These are phyloP conservation scores for Cataglyphis livida DNA, from an alignment of 2,888 invertebrate species.

Conservation along the genomic window DNA sequence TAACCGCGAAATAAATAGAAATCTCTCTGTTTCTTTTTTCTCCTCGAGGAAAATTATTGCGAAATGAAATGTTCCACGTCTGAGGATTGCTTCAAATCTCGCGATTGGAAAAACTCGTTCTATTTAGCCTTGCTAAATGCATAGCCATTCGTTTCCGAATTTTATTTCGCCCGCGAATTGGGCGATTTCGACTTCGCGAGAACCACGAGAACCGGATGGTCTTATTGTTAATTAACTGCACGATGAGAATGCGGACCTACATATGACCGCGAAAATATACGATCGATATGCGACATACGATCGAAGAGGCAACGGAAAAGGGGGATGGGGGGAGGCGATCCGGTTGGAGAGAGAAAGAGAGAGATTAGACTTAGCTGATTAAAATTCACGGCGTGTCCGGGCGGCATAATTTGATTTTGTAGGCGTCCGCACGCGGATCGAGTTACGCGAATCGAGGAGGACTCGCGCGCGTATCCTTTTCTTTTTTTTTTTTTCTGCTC, in stretches of 20 bases:
- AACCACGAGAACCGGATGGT: constrained; percentile 11
- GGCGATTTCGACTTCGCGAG: background rate
- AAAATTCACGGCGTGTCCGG: constrained; percentile 75
- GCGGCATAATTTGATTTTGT: constrained; percentile 75
- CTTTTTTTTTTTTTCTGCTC: background rate
- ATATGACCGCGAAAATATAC: constrained; percentile 41
- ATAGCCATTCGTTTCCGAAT: background rate
- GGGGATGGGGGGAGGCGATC: constrained; percentile 28
- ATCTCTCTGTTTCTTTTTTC: background rate
- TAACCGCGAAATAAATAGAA: background rate
- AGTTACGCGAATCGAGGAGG: constrained; percentile 61
- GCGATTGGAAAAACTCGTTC: background rate
- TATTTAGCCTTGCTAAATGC: background rate
- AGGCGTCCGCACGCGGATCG: constrained; percentile 74
- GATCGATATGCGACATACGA: constrained; percentile 56
- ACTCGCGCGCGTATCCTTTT: background rate
- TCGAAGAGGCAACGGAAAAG: constrained; percentile 54
- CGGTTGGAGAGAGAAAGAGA: constrained; percentile 51
- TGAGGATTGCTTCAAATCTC: background rate
- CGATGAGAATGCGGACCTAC: constrained; percentile 46
- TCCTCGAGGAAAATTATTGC: background rate
- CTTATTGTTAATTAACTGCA: constrained; percentile 7
- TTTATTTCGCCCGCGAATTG: constrained; percentile 3
- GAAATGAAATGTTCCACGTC: background rate
- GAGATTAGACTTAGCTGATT: constrained; percentile 70